A percentile compares a stretch with the other conserved stretches of the same genome.
Conservation (phyloP, 2,797 vertebrate species). For the Danio choprae region DNA sequence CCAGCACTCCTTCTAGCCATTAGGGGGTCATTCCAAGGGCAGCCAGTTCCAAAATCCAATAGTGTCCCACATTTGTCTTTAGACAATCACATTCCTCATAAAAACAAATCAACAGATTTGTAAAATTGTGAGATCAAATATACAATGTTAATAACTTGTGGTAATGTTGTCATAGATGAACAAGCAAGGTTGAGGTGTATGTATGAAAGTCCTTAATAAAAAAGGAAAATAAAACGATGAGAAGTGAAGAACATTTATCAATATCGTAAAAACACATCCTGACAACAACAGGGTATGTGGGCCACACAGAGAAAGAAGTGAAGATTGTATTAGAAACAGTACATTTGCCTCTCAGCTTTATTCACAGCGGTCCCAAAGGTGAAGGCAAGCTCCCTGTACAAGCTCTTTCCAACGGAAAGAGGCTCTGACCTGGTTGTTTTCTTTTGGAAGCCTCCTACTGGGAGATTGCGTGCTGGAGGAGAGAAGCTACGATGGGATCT, state of each 20-base stretch:
- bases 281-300: slow-evolving; percentile 8
- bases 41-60: not conserved
- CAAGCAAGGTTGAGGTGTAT: not conserved
- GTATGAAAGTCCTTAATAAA: not conserved
- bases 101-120: not conserved
- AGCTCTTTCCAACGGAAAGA: slow-evolving; percentile 63
- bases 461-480: slow-evolving; percentile 74
- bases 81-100: not conserved
- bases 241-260: not conserved
- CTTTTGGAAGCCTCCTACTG: slow-evolving; percentile 69
- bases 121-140: not conserved
- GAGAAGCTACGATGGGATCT: slow-evolving; percentile 35
- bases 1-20: not conserved
- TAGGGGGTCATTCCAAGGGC: slow-evolving; percentile 46
- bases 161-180: not conserved
- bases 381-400: slow-evolving; percentile 10
- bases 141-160: not conserved
- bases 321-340: slow-evolving; percentile 29
- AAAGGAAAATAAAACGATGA: not conserved
- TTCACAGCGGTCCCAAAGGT: slow-evolving; percentile 40
- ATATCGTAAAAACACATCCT: not conserved
- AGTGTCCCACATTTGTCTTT: not conserved
- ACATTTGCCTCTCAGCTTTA: slow-evolving; percentile 32
- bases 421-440: slow-evolving; percentile 70
- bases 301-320: not conserved